Conservation (phyloP, 1,140 invertebrate genomes). For the Drosophila parabipectinata region DNA sequence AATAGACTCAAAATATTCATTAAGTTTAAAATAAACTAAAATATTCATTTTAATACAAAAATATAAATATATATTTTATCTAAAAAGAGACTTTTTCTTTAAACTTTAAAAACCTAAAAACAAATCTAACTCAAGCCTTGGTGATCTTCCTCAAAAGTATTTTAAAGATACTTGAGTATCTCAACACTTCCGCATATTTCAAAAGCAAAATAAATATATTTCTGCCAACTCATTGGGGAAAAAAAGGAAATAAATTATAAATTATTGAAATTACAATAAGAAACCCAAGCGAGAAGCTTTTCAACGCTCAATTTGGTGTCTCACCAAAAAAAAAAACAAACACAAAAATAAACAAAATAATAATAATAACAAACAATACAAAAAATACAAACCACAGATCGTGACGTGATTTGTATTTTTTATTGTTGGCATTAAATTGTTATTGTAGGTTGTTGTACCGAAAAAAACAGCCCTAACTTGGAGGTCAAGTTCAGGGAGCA, state of each 20-base stretch:
- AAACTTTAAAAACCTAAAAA: no score
- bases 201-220: conserved; percentile 7
- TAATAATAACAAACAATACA: neutral
- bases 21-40: no score
- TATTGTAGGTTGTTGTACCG: conserved; percentile 9
- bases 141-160: neutral
- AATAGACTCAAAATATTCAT: no score
- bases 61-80: neutral
- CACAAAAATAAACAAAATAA: conserved; percentile 1
- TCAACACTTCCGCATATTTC: conserved; percentile 56
- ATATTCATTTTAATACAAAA: neutral
- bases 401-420: conserved; percentile 48
- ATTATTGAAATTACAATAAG: conserved; percentile 36
- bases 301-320: conserved; percentile 47
- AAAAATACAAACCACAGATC: conserved; percentile 19
- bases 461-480: conserved; percentile 12
- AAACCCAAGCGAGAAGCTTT: conserved; percentile 37
- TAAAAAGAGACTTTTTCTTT: no score
- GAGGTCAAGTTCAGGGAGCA: conserved; percentile 79
- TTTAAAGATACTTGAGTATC: neutral
- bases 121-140: no score
- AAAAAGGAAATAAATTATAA: conserved; percentile 22
- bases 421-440: neutral
- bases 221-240: conserved; percentile 16
- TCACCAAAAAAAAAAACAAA: neutral